Evolutionary conservation across 53 echinoderm and acorn worm genomes (phyloP), one percentile per base, ranked within the genome.

Genomic region (Arbacia lixula): DNA sequence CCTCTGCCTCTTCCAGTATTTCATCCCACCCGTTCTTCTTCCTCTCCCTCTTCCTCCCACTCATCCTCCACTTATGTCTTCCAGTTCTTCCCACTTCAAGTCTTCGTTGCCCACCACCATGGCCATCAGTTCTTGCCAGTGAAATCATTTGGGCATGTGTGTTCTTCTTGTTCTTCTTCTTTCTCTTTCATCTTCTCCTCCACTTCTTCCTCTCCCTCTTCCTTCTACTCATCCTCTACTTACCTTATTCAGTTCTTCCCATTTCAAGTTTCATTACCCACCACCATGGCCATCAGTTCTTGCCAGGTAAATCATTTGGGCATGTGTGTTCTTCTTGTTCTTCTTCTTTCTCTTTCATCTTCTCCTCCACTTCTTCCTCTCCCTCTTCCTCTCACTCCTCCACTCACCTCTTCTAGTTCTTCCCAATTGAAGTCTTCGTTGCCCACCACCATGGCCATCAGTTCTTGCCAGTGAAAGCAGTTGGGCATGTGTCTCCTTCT

Each of bases 51-150:
- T n/a, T n/a, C n/a, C n/a, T n/a, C n/a, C n/a, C n/a, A n/a, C n/a
- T 20, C 50, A 22, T 5, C 8, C 17, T 12, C 53, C 22, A 31
- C 89, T 22, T 21, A 94, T 94, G 82, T 87, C 69, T 63, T 98
- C 91, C 68, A 98, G 93, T 37, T 98, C 98, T 16, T 98, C 98
- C 98, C 98, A 98, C 83, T 98, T 92, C 55, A 90, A 94, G 51
- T 92, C 86, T 49, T 98, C 94, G 35, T 98, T 89, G 3, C 98
- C 98, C 3, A 94, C 83, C 19, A 98, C 90, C 98, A 98, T 94
- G 4, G 88, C 94, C 92, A 92, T 94, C n/a, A 98, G 58, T 56
- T 98, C 94, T 34, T 98, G 90, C 10, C 94, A 94, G 60, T 98
- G 94, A 72, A 94, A 98, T 52, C 94, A 61, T 21, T 92, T 86